phyloP scores from a whole-genome alignment of 1,140 invertebrate genomes.

The Drosophila malerkotliana region DNA sequence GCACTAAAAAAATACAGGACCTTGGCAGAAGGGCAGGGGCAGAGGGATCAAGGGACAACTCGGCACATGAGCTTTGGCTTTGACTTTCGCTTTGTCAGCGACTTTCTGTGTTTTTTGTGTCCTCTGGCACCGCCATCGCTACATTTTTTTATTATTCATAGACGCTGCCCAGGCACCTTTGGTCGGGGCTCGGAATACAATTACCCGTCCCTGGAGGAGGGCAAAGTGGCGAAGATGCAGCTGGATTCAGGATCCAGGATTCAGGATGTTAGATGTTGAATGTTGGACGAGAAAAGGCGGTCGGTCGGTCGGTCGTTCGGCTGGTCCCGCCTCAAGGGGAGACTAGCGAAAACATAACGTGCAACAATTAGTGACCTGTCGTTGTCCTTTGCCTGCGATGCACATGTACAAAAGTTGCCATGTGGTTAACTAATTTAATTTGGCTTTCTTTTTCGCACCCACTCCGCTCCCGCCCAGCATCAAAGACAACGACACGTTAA shows the following conservation, averaged over 20 bases:
- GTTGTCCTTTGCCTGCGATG: constrained; percentile 18
- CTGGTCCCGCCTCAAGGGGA: constrained; percentile 25
- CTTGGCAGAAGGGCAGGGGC: neutral
- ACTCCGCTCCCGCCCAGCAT: constrained; percentile 43
- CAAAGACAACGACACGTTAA: constrained; percentile 82
- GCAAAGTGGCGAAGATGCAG: constrained; percentile 12
- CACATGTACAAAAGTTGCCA: constrained; percentile 75
- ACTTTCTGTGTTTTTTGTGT: constrained; percentile 57
- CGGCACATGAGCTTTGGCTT: constrained; percentile 70
- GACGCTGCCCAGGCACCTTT: constrained; percentile 72
- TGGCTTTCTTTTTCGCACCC: constrained; percentile 65
- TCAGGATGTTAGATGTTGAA: neutral
- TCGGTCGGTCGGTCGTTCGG: neutral
- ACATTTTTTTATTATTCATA: constrained; percentile 76
- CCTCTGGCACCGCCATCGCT: constrained; percentile 36
- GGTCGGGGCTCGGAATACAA: constrained; percentile 77
- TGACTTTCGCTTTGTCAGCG: constrained; percentile 65
- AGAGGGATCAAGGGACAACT: constrained; percentile 3
- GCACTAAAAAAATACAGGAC: constrained; percentile 14
- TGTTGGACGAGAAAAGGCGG: constrained; percentile 4
- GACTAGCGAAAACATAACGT: constrained; percentile 82
- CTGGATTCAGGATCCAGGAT: constrained; percentile 9
- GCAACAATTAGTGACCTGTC: constrained; percentile 77
- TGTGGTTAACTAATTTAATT: constrained; percentile 83
- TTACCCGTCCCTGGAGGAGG: constrained; percentile 52